Conservation (phyloP, 2,113 vertebrate genomes). For the Periophthalmus modestus region DNA sequence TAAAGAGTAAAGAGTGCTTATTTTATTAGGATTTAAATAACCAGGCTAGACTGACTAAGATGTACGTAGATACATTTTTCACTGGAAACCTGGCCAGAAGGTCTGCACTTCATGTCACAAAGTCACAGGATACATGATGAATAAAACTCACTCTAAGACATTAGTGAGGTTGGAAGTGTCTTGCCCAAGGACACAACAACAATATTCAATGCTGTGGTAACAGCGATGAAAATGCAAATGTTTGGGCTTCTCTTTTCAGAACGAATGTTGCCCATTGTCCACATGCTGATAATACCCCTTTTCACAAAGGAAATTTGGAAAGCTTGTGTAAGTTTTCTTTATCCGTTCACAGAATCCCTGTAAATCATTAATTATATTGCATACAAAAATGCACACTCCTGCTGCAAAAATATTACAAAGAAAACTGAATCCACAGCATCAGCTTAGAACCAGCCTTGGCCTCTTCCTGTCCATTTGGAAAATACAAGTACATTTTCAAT, state of each 20-base stretch:
- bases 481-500: conserved; percentile 78
- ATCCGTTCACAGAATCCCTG: conserved; percentile 7
- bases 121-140: background rate
- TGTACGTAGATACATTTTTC: too few species aligned
- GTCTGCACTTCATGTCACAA: too few species aligned
- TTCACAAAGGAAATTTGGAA: background rate
- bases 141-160: background rate
- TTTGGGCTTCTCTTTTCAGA: background rate
- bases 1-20: too few species aligned
- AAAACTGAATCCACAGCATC: conserved; percentile 68
- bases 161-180: too few species aligned
- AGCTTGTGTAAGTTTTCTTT: background rate
- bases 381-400: conserved; percentile 43
- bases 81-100: too few species aligned
- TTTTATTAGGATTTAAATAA: too few species aligned
- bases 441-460: conserved; percentile 66
- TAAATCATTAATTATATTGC: conserved; percentile 55
- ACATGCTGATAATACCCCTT: background rate
- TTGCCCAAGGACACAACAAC: too few species aligned
- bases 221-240: background rate
- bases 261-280: background rate
- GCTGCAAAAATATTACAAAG: conserved; percentile 40
- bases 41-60: too few species aligned
- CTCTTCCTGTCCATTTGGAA: conserved; percentile 80
- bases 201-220: background rate